Evolutionary conservation across 2,113 vertebrate species (phyloP), one percentile per base, ranked within the genome.

Genomic region (Psettodes erumei): DNA sequence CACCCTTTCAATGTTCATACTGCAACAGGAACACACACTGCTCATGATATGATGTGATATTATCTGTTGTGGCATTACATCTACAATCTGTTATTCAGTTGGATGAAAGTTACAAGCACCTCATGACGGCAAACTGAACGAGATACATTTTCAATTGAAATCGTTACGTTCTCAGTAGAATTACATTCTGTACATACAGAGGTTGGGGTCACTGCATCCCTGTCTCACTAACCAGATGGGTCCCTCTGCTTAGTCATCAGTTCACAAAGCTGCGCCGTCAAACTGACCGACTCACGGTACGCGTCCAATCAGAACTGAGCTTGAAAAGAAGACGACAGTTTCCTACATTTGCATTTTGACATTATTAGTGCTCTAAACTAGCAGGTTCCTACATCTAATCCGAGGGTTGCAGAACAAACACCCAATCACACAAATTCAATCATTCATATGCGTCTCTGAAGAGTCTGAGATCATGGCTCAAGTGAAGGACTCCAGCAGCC

Each of bases 131-230:
- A 33, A 59, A 71, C 8, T 71, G 13, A 60, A 47, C 2, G 38
- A 47, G 54, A 8, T 27, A 9, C 6, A 37, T 38, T 19, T 45
- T 43, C 21, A 38, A 19, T 50, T 23, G 0, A 48, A 43, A 38
- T 45, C 3, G 21, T 38, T 16, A 38, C 28, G 40, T 69, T 66
- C 61, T 64, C 62, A 58, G 61, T 51, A 51, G 66, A 53, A 23
- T 66, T 54, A 38, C 25, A 43, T 33, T 28, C 27, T 43, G 62
- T 70, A 48, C 45, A 82, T 60, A 30, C 8, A 63, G 51, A 56
- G 12, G 12, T 19, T 35, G 33, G 68, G 19, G 23, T 32, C 40
- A 43, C 7, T 0, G n/a, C 38, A 7, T 35, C n/a, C 3, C 16
- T 19, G 12, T 19, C n/a, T 6, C 28, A 23, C 21, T 32, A 48